These are phyloP conservation scores for Dynastes hyllus DNA, from an alignment of 2,888 invertebrate genomes.

Conservation along the genomic window DNA sequence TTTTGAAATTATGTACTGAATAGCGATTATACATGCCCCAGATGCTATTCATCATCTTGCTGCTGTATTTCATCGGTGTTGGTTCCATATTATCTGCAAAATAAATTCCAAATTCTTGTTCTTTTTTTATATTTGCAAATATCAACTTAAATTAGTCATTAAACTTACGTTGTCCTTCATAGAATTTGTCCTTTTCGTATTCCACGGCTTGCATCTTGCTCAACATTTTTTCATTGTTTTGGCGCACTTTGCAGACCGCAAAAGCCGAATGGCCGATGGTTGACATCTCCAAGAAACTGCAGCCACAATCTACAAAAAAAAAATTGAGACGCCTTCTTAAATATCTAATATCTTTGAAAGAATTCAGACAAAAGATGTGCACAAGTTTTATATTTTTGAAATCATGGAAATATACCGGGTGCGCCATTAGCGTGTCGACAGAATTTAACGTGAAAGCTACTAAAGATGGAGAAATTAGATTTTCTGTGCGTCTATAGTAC, in stretches of 20 bases:
- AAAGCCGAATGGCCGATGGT: constrained; percentile 86
- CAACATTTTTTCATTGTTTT: constrained; percentile 73
- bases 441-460: no score
- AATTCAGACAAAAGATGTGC: no score
- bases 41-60: constrained; percentile 92
- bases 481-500: no score
- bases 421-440: no score
- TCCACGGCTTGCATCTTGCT: constrained; percentile 72
- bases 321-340: background rate
- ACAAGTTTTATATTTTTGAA: no score
- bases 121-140: background rate
- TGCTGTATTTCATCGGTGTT: constrained; percentile 85
- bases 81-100: constrained; percentile 70
- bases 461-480: no score
- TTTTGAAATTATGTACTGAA: constrained; percentile 91
- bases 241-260: constrained; percentile 81
- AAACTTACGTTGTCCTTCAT: constrained; percentile 46
- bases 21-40: constrained; percentile 94
- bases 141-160: constrained; percentile 9
- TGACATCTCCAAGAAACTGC: constrained; percentile 74
- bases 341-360: no score
- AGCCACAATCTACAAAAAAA: constrained; percentile 69
- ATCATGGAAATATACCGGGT: no score
- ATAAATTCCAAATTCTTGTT: background rate
- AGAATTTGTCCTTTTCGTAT: constrained; percentile 45